Evolutionary conservation across 1,140 invertebrate species (phyloP).

Genomic region (Lithobius niger): DNA sequence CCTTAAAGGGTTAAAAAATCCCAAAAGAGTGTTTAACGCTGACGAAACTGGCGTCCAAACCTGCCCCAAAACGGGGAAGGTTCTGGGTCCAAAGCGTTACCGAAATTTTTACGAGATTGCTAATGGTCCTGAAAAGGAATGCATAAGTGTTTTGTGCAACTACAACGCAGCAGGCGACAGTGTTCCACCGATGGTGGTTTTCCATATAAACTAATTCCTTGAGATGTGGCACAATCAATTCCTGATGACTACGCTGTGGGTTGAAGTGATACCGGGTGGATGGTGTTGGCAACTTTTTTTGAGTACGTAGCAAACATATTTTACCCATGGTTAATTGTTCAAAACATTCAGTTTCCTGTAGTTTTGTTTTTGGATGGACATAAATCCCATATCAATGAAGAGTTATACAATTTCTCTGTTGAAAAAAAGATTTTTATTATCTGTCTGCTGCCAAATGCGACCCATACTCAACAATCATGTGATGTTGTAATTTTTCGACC

Average conservation of each 20-base stretch:
- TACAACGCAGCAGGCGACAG: constrained; percentile 17
- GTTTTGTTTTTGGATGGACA: constrained; percentile 6
- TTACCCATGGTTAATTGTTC: constrained; percentile 1
- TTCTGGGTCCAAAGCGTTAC: not conserved
- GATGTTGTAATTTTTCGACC: constrained; percentile 13
- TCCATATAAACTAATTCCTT: constrained; percentile 25
- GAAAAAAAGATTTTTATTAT: constrained; percentile 10
- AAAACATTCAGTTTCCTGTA: not conserved
- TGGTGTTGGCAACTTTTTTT: constrained; percentile 2
- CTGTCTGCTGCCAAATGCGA: constrained; percentile 13
- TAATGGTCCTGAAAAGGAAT: constrained; percentile 1
- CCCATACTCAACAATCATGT: constrained; percentile 12
- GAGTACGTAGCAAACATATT: constrained; percentile 7
- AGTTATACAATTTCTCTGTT: constrained; percentile 5
- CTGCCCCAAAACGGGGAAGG: not conserved
- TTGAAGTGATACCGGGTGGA: not conserved
- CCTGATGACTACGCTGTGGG: not conserved
- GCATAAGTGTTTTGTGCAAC: not conserved
- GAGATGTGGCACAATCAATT: not conserved
- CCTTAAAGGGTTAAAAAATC: no score
- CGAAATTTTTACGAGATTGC: not conserved
- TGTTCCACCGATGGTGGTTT: constrained; percentile 26
- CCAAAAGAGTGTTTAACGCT: not conserved
- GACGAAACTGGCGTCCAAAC: not conserved
- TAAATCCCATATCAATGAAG: constrained; percentile 1